phyloP scores from a whole-genome alignment of 2,113 vertebrate genomes.

The Chelonoidis abingdonii region DNA sequence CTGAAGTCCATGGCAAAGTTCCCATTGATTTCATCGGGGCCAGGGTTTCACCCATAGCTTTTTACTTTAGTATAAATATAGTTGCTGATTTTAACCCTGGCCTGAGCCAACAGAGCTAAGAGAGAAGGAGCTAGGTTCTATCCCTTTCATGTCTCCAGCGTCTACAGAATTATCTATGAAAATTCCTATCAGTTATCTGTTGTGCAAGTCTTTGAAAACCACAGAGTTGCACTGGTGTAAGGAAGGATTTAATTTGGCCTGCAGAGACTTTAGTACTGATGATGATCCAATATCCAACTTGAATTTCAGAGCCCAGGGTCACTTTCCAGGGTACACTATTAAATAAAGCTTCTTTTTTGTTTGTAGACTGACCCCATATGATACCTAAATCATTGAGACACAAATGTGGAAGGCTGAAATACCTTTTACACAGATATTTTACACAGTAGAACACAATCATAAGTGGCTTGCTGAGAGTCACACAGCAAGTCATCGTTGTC shows the following conservation, averaged over 20 bases:
- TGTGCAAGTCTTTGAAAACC: not conserved
- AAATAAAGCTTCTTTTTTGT: not conserved
- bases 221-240: not conserved
- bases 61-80: not conserved
- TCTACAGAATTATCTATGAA: not conserved
- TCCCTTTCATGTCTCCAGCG: not conserved
- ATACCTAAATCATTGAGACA: not conserved
- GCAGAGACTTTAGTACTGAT: not conserved
- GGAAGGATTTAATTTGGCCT: not conserved
- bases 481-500: not conserved
- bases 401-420: not conserved
- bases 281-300: not conserved
- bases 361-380: not conserved
- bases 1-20: not conserved
- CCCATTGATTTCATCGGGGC: not conserved
- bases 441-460: not conserved
- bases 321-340: not conserved
- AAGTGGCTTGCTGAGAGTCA: not conserved
- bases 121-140: not conserved
- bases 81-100: not conserved
- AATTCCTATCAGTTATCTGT: not conserved
- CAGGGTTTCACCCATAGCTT: not conserved
- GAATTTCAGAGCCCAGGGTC: not conserved
- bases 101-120: not conserved
- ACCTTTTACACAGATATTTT: not conserved